Base-by-base conservation (phyloP, 2,797 vertebrate genomes). In the Sebastes reedi region DNA sequence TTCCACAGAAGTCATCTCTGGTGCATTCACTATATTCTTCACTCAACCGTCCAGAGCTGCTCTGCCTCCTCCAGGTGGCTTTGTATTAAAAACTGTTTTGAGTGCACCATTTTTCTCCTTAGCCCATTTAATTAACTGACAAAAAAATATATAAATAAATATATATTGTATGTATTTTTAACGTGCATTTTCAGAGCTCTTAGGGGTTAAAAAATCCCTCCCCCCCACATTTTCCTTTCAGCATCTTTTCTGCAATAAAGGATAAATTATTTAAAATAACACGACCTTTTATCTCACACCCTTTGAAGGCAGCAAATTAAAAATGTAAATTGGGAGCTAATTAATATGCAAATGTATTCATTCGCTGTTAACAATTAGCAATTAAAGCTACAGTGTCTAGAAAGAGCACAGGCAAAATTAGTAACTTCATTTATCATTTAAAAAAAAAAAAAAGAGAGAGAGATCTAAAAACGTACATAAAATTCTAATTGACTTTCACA, bases 261-360 rank as follows among this genome's bases (percentile, higher is more conserved):
- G 97, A 98, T 99, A 97, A 98, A 99, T 99, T 97, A 99, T 99
- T 99, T 98, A 98, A 99, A 99, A 99, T 98, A 99, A 99, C 97
- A 97, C 96, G 94, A 99, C 97, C 98, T 99, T 99, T 99, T 99
- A 99, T 99, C 98, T 98, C 97, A 96, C 97, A 97, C 97, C 97
- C 98, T 99, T 99, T 99, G 98, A 99, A 99, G 97, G 97, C 98
- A 95, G 97, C 97, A 98, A 99, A 99, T 99, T 99, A 99, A 99
- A 99, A 98, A 99, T 99, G 98, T 97, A 99, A 99, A 99, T 99
- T 98, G 95, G 96, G 96, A 96, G 95, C 97, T 98, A 97, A 99
- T 99, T 99, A 99, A 99, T 99, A 99, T 99, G 98, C 97, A 99
- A 98, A 99, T 99, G 94, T 99, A 99, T 99, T 98, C 97, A 96